A percentile compares a stretch with the other conserved stretches of the same genome.
Conservation (phyloP, 2,113 vertebrate species). For the Neodon shergylaensis region DNA sequence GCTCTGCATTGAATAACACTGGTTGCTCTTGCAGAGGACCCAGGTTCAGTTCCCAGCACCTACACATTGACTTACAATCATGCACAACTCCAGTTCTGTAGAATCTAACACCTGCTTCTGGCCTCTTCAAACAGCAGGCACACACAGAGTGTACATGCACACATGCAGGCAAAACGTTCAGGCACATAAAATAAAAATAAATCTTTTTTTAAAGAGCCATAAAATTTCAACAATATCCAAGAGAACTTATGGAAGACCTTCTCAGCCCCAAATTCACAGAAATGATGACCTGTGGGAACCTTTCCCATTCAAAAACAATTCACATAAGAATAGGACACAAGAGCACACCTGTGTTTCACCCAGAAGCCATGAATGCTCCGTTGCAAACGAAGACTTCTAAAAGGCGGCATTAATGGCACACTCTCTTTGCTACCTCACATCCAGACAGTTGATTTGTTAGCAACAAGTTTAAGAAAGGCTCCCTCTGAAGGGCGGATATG, state of each 20-base stretch:
- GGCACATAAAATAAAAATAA: neutral
- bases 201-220: neutral
- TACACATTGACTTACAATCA: neutral
- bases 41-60: neutral
- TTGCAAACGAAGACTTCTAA: neutral
- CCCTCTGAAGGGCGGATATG: neutral
- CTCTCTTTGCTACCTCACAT: neutral
- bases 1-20: neutral
- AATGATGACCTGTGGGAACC: accelerated
- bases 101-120: neutral
- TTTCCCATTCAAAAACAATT: neutral
- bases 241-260: neutral
- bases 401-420: neutral
- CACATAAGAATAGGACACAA: too few relatives aligned
- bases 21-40: neutral
- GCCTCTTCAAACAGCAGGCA: neutral
- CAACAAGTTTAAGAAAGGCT: neutral
- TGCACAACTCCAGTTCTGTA: neutral
- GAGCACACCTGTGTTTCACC: neutral
- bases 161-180: neutral
- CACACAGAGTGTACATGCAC: neutral
- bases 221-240: neutral
- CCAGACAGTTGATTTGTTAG: neutral
- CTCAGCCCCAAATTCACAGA: neutral
- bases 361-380: neutral